Evolutionary conservation across 1,140 invertebrate genomes (phyloP).

Genomic region (Brachionus paranguensis): DNA sequence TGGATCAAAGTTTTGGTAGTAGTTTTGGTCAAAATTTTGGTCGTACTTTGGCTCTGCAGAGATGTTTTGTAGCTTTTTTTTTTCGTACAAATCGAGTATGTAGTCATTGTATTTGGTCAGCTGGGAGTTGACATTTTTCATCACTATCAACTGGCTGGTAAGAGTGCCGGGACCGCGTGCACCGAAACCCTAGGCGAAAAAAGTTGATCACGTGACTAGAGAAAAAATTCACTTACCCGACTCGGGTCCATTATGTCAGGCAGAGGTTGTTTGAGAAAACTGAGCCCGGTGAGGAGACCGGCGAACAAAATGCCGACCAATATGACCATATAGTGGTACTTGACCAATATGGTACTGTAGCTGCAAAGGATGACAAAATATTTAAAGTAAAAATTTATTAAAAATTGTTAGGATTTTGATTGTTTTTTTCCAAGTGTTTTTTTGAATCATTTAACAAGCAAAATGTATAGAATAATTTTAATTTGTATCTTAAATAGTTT

Average conservation of each 20-base stretch:
- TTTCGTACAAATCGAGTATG: background rate
- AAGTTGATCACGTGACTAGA: background rate
- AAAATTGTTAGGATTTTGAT: too few relatives aligned
- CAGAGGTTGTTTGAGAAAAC: constrained; percentile 19
- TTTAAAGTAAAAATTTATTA: background rate
- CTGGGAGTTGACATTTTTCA: constrained; percentile 35
- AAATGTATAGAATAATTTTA: too few relatives aligned
- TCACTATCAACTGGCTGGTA: constrained; percentile 6
- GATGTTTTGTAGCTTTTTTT: background rate
- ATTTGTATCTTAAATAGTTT: too few relatives aligned
- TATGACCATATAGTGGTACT: constrained; percentile 15
- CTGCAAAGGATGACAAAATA: background rate
- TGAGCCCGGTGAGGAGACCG: background rate
- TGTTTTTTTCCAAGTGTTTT: too few relatives aligned
- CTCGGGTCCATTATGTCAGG: constrained; percentile 11
- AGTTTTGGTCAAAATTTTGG: background rate
- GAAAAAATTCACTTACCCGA: background rate
- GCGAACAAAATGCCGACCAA: background rate
- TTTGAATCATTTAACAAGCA: too few relatives aligned
- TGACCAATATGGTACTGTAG: constrained; percentile 22
- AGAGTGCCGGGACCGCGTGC: constrained; percentile 24
- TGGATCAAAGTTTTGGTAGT: background rate
- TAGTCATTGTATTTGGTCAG: constrained; percentile 10
- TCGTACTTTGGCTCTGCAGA: background rate
- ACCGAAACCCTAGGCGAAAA: background rate